phyloP scores from a whole-genome alignment of 2,888 invertebrate species.

The Dicycla oo region DNA sequence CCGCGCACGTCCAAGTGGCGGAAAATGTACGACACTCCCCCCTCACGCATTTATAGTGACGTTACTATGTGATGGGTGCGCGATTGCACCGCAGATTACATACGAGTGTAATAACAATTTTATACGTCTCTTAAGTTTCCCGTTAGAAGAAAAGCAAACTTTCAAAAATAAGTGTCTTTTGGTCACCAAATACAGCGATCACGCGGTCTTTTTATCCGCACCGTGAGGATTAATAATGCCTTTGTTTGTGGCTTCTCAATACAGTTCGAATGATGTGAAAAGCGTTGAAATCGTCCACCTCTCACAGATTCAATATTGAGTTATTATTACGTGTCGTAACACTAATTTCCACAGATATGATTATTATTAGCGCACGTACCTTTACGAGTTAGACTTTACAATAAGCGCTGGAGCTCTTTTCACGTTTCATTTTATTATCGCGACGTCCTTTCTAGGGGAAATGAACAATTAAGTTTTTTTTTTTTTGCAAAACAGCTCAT shows the following conservation, averaged over 20 bases:
- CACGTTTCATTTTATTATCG: conserved; percentile 61
- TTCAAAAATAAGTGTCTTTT: no score
- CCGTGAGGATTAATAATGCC: not conserved
- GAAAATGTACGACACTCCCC: conserved; percentile 87
- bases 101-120: not conserved
- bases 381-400: conserved; percentile 56
- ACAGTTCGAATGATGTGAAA: conserved; percentile 1
- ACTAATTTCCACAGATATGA: conserved; percentile 64
- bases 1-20: conserved; percentile 95
- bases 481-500: not conserved
- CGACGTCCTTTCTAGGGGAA: conserved; percentile 48
- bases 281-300: conserved; percentile 54
- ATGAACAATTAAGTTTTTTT: conserved; percentile 26
- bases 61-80: conserved; percentile 56
- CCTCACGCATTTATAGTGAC: conserved; percentile 71
- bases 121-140: not conserved
- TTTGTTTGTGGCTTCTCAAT: not conserved
- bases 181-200: not conserved
- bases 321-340: conserved; percentile 67
- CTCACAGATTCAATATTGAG: conserved; percentile 60
- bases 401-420: conserved; percentile 58
- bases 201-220: not conserved
- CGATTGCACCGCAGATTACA: conserved; percentile 52
- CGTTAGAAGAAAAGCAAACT: not conserved
- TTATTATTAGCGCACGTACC: conserved; percentile 64